Evolutionary conservation across 2,113 vertebrate species (phyloP), one percentile per base, ranked within the genome.

Genomic region (Cryptotis parvus): DNA sequence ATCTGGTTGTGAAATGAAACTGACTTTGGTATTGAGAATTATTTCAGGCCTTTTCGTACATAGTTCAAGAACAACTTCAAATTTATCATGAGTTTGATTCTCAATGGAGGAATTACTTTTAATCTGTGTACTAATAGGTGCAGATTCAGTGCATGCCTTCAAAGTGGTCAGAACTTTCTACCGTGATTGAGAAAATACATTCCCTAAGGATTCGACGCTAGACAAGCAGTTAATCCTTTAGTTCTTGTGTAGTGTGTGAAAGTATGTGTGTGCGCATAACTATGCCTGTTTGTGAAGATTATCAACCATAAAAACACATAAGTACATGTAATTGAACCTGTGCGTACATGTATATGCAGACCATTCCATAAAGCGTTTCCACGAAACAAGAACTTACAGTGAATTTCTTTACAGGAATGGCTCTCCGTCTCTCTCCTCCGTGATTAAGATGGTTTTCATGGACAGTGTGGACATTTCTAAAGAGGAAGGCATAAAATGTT

Each of bases 91-190:
- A 95, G 29, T 80, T 93, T 91, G 63, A 75, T 87, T 49, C 31
- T 65, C 45, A 91, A 45, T 89, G 90, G 91, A 91, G 84, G 35
- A 94, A 78, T 87, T 87, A 68, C 61, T 95, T 95, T 92, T 86
- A 91, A 69, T 92, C 26, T 93, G 55, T 94, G 69, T 18, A 49
- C 83, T 84, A 69, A 81, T 49, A 96, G 65, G 20, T 84, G 7
- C 58, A 78, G 41, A 16, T 84, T 84, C 70, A 77, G 1, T 86
- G 20, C 43, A 41, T 79, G 52, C 9, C 52, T 74, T 37, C 45
- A 65, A 3, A 69, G 16, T 68, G 61, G 58, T 68, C 85, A 90
- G 33, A 78, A 89, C 22, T 61, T 6, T 77, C 8, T 70, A 49
- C 35, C 75, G 55, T 58, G 16, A 89, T n/a, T 52, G 27, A 55